Conservation (phyloP, 2,888 invertebrate species). For the Bembecia ichneumoniformis region DNA sequence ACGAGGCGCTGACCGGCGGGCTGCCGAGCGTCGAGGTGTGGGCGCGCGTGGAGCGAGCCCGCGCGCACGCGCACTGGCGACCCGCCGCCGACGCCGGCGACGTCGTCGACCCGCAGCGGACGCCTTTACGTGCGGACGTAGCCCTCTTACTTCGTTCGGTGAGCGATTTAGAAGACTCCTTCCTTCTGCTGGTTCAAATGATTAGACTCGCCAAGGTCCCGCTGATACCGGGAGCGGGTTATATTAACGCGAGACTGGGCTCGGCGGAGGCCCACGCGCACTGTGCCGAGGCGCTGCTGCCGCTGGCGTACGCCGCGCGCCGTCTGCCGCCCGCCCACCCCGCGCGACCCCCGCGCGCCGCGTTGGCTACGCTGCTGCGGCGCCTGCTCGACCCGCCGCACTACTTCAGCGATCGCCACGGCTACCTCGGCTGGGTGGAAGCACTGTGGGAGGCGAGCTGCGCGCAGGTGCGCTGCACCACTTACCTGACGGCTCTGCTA, state of each 20-base stretch:
- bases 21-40: conserved; percentile 82
- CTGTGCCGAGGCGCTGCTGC: conserved; percentile 19
- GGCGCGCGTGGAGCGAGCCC: conserved; percentile 80
- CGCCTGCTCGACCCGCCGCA: conserved; percentile 43
- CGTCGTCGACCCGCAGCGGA: conserved; percentile 47
- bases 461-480: conserved; percentile 18
- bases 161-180: conserved; percentile 67
- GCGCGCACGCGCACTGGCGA: conserved; percentile 81
- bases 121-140: conserved; percentile 74
- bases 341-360: conserved; percentile 11
- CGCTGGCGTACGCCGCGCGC: conserved; percentile 19
- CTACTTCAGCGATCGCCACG: conserved; percentile 32
- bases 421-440: conserved; percentile 32
- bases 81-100: conserved; percentile 77
- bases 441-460: conserved; percentile 7
- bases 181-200: conserved; percentile 73
- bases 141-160: conserved; percentile 81
- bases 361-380: conserved; percentile 18
- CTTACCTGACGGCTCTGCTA: conserved; percentile 30
- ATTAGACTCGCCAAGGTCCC: conserved; percentile 37
- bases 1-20: conserved; percentile 51
- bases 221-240: conserved; percentile 19
- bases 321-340: conserved; percentile 21
- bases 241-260: conserved; percentile 8
- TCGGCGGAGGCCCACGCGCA: conserved; percentile 16